A percentile compares a stretch with the other conserved stretches of the same genome.
Evolutionary conservation across 2,797 vertebrate genomes (phyloP).

Genomic region (Etheostoma nigrum): DNA sequence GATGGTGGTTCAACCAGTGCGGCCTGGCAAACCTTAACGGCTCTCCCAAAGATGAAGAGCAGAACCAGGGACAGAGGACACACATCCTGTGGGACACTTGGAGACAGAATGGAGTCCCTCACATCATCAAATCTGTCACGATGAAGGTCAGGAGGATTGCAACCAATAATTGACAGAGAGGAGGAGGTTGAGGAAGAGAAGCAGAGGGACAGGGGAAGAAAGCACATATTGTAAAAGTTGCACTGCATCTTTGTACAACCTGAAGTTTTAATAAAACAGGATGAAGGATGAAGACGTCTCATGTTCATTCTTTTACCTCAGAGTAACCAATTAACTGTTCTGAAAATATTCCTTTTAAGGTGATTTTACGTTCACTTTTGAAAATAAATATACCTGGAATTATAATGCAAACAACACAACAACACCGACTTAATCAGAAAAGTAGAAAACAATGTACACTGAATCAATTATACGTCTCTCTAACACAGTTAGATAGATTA

Average conservation of each 20-base stretch:
- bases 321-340: neutral
- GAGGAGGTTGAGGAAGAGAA: neutral
- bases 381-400: neutral
- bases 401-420: neutral
- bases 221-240: slow-evolving; percentile 8
- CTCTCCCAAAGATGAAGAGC: slow-evolving; percentile 82
- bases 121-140: slow-evolving; percentile 91
- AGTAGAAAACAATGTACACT: neutral
- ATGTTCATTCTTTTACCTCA: slow-evolving; percentile 14
- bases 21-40: slow-evolving; percentile 92
- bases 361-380: neutral
- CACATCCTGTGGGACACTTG: slow-evolving; percentile 92
- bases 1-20: slow-evolving; percentile 95
- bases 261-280: slow-evolving; percentile 47
- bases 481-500: neutral
- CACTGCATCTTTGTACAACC: slow-evolving; percentile 26
- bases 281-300: neutral
- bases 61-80: slow-evolving; percentile 65
- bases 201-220: neutral
- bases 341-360: neutral
- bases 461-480: neutral
- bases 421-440: slow-evolving; percentile 4
- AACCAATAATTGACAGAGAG: slow-evolving; percentile 73
- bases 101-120: slow-evolving; percentile 83
- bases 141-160: slow-evolving; percentile 92